phyloP scores from a whole-genome alignment of 2,888 invertebrate species.

The Diarsia dahlii region DNA sequence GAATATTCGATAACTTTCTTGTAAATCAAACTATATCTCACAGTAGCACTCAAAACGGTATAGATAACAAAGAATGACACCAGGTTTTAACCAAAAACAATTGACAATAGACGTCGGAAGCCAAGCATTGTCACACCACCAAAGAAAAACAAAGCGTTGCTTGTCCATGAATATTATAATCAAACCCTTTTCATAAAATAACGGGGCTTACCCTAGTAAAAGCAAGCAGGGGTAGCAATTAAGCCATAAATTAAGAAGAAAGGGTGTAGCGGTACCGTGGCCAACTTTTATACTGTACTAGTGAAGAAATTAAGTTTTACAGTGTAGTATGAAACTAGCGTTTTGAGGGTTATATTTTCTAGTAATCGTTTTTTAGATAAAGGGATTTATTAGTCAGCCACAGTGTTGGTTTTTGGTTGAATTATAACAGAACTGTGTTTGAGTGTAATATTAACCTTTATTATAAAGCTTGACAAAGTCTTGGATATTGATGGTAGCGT shows the following conservation, averaged over 20 bases:
- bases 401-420: slow-evolving; percentile 10
- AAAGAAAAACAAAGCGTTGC: slow-evolving; percentile 15
- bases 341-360: slow-evolving; percentile 33
- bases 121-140: slow-evolving; percentile 63
- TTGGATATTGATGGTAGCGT: background rate
- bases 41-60: slow-evolving; percentile 47
- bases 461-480: background rate
- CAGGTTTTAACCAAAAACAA: slow-evolving; percentile 43
- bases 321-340: slow-evolving; percentile 38
- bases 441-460: background rate
- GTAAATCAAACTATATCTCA: background rate
- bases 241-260: slow-evolving; percentile 74
- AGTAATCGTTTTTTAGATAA: slow-evolving; percentile 31
- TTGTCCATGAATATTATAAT: slow-evolving; percentile 76
- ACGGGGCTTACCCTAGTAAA: slow-evolving; percentile 63
- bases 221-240: slow-evolving; percentile 60
- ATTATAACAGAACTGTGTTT: background rate
- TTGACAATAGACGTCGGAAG: slow-evolving; percentile 65
- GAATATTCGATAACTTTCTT: background rate
- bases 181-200: slow-evolving; percentile 70
- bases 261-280: slow-evolving; percentile 78
- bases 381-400: slow-evolving; percentile 6
- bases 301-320: slow-evolving; percentile 45
- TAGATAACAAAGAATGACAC: slow-evolving; percentile 40
- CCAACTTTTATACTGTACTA: slow-evolving; percentile 74